Evolutionary conservation across 2,888 invertebrate genomes (phyloP).

Genomic region (Agriopis marginaria): DNA sequence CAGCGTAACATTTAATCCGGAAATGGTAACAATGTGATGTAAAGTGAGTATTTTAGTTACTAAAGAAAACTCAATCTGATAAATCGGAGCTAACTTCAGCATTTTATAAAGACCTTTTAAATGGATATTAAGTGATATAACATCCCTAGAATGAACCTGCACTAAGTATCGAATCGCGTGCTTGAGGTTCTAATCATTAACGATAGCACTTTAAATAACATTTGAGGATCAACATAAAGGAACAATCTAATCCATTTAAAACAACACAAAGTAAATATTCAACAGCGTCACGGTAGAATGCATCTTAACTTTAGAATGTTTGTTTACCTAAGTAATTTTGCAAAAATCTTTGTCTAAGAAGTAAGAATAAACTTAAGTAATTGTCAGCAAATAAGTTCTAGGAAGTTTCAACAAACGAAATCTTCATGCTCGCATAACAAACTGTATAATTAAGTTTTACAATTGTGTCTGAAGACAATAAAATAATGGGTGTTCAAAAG

Average conservation of each 20-base stretch:
- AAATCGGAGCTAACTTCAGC: neutral
- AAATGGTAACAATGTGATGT: neutral
- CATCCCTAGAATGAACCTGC: constrained; percentile 40
- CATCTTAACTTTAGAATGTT: constrained; percentile 46
- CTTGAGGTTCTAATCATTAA: constrained; percentile 49
- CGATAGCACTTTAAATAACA: constrained; percentile 50
- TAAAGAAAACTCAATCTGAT: too few relatives aligned
- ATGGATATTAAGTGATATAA: neutral
- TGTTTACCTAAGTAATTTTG: constrained; percentile 54
- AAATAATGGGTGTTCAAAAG: constrained; percentile 1
- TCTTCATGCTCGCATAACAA: constrained; percentile 55
- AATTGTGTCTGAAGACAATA: constrained; percentile 4
- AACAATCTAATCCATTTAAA: constrained; percentile 24
- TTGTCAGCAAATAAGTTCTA: too few relatives aligned
- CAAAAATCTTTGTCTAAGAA: constrained; percentile 55
- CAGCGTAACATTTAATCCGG: too few relatives aligned
- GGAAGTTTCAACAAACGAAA: constrained; percentile 26
- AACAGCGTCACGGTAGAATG: constrained; percentile 35
- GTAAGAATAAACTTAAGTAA: neutral
- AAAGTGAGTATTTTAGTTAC: neutral
- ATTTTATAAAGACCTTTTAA: neutral
- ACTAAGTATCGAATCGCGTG: constrained; percentile 62
- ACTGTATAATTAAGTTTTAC: constrained; percentile 4
- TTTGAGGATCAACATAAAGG: constrained; percentile 48
- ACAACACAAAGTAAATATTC: constrained; percentile 12